These are phyloP conservation scores for Diprion similis DNA, from an alignment of 1,140 invertebrate species.

Conservation along the genomic window DNA sequence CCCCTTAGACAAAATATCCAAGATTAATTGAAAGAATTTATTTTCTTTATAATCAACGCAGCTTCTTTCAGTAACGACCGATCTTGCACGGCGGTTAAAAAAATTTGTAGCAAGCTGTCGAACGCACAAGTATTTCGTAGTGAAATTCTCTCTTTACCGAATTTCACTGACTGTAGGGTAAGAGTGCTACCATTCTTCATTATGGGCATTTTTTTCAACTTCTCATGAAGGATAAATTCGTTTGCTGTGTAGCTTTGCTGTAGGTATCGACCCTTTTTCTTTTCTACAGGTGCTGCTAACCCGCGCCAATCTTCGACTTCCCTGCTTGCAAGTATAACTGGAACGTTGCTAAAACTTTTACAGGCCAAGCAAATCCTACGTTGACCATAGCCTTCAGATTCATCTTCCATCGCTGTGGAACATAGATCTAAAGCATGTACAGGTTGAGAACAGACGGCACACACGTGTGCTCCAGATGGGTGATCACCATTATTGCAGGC, in stretches of 20 bases:
- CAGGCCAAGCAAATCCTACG: constrained; percentile 24
- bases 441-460: constrained; percentile 23
- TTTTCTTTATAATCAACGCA: too few species aligned
- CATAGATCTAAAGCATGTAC: constrained; percentile 28
- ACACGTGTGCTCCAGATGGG: constrained; percentile 26
- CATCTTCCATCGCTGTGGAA: constrained; percentile 22
- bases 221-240: constrained; percentile 8
- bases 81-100: not conserved
- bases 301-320: constrained; percentile 20
- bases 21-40: too few species aligned
- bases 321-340: not conserved
- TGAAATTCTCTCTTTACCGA: constrained; percentile 15
- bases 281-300: constrained; percentile 6
- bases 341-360: not conserved
- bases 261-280: not conserved
- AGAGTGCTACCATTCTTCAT: constrained; percentile 20
- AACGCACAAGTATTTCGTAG: constrained; percentile 21
- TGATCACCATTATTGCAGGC: constrained; percentile 28
- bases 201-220: not conserved
- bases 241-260: constrained; percentile 11
- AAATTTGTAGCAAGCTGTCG: constrained; percentile 21
- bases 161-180: constrained; percentile 8
- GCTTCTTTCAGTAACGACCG: too few species aligned
- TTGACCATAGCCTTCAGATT: constrained; percentile 28
- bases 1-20: too few species aligned